Evolutionary conservation across 1,140 invertebrate genomes (phyloP).

Genomic region (Diplogasteroides magnus): DNA sequence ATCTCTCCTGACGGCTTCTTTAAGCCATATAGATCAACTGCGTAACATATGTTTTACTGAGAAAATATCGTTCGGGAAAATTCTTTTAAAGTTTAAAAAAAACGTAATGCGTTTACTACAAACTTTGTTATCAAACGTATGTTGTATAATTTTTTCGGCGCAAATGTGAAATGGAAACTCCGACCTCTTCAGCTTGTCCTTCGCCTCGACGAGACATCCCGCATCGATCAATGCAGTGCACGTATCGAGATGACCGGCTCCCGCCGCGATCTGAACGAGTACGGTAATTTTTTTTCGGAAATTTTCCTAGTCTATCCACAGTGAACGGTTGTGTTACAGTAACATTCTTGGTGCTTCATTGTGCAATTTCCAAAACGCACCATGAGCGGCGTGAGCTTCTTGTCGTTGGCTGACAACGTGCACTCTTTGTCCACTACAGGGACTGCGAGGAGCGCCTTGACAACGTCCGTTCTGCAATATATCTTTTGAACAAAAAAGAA

Average conservation of each 20-base stretch:
- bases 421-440: slow-evolving; percentile 4
- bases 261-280: neutral
- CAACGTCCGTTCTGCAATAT: neutral
- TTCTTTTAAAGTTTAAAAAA: too few species aligned
- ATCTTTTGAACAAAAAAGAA: too few species aligned
- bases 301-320: too few species aligned
- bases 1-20: too few species aligned
- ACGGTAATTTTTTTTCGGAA: neutral
- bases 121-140: neutral
- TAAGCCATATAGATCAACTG: too few species aligned
- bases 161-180: neutral
- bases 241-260: slow-evolving; percentile 41
- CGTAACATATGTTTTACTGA: too few species aligned
- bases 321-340: too few species aligned
- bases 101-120: too few species aligned
- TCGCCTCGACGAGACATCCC: slow-evolving; percentile 38
- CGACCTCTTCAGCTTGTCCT: slow-evolving; percentile 58
- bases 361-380: too few species aligned
- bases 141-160: neutral
- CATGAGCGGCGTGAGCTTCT: slow-evolving; percentile 2
- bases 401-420: neutral
- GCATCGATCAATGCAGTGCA: slow-evolving; percentile 36
- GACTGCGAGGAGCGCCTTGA: neutral
- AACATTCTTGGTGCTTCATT: too few species aligned
- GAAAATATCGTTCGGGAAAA: too few species aligned